phyloP scores from a whole-genome alignment of 2,113 vertebrate species.

The Crypturellus undulatus region DNA sequence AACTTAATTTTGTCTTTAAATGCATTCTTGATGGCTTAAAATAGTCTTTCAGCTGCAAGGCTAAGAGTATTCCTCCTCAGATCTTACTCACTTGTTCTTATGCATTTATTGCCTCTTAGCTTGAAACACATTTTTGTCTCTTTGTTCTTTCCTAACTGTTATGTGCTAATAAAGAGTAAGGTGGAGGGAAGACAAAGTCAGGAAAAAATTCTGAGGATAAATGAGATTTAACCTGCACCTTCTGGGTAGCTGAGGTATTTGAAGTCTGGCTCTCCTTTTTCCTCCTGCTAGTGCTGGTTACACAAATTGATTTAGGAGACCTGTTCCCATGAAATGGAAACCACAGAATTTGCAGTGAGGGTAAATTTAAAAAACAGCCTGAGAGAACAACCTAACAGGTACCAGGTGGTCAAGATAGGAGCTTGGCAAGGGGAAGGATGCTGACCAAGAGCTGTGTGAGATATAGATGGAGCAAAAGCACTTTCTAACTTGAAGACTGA shows the following conservation, averaged over 20 bases:
- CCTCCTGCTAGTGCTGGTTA: background rate
- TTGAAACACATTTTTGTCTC: background rate
- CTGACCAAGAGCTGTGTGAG: background rate
- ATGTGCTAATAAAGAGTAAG: background rate
- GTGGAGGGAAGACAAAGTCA: background rate
- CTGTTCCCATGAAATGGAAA: background rate
- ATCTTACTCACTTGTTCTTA: background rate
- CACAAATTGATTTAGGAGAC: background rate
- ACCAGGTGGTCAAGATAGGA: background rate
- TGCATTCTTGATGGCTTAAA: background rate
- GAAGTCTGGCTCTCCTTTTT: background rate
- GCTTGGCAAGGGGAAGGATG: fast-evolving
- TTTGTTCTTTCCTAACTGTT: background rate
- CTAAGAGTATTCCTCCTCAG: background rate
- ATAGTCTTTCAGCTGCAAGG: background rate
- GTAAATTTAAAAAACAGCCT: background rate
- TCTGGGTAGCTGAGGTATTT: background rate
- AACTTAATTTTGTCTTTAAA: background rate
- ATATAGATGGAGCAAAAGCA: background rate
- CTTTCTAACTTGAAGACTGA: background rate
- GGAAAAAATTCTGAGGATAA: background rate
- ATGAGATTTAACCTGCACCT: background rate
- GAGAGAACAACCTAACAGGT: background rate
- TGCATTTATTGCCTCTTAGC: background rate
- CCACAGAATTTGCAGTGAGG: fast-evolving